Base-by-base conservation (phyloP, 2,888 invertebrate species). In the Melipona beecheii region DNA sequence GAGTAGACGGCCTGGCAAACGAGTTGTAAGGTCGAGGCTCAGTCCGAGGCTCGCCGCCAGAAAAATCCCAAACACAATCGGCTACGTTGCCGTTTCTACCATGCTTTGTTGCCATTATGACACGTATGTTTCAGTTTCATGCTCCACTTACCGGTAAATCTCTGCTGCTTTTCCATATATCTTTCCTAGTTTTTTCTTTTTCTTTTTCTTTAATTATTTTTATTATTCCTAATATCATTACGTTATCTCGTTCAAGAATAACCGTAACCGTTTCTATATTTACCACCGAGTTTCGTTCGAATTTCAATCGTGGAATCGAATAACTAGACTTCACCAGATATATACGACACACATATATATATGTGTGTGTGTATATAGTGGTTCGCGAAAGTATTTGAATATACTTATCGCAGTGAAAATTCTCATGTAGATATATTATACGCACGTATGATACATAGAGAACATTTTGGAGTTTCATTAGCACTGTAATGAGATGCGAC, bases 51-150 rank as follows among this genome's bases (percentile, higher is more conserved):
- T 80, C 82, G 87, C 86, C 86, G 90, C 89, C 90, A 91, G 90
- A 92, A 92, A 92, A 92, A 92, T 92, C 88, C 91, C 90, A 92
- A 93, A 92, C 93, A 93, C 93, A 93, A 92, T 92, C 90, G 91
- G 90, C 93, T 89, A 89, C 91, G 92, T 91, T 91, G 93, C 92
- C 91, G 77, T 87, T 86, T 85, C 84, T 81, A 73, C 81, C 76
- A 81, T 79, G 82, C 85, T 83, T 78, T 84, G 77, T 84, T 87
- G 87, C 86, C 87, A 87, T 89, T 88, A 89, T 90, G 89, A 90
- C 90, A 89, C 91, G 89, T 89, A 85, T 76, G 80, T 91, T 91
- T 92, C 91, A 87, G 90, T 91, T 91, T 92, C 90, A 91, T 91
- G 92, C 91, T 91, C 92, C 91, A 92, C 93, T 93, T 93, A 91